Evolutionary conservation across 2,113 vertebrate species (phyloP).

Genomic region (Strix aluco): DNA sequence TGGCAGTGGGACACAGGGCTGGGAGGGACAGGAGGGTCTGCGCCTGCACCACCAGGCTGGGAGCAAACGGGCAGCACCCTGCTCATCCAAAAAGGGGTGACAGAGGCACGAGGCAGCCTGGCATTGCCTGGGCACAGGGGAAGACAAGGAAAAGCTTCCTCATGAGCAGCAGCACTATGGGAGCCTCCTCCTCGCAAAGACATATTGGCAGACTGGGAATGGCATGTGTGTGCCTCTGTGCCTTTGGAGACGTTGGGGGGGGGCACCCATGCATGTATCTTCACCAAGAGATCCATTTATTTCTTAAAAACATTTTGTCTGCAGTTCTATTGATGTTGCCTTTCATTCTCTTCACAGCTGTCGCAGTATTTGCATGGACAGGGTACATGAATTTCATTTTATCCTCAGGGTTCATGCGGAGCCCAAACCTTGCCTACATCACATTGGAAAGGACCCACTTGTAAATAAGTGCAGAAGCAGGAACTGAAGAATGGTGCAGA

Average conservation of each 20-base stretch:
- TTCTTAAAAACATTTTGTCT: not conserved
- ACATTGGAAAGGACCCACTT: not conserved
- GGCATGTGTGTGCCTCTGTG: not conserved
- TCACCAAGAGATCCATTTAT: not conserved
- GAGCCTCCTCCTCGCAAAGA: not conserved
- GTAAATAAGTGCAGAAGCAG: not conserved
- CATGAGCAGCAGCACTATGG: not conserved
- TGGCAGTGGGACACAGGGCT: not conserved
- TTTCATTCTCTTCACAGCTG: not conserved
- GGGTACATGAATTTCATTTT: accelerated
- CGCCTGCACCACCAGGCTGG: accelerated
- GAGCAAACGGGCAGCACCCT: not conserved
- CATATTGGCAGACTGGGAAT: accelerated
- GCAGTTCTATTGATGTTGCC: not conserved
- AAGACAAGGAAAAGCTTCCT: not conserved
- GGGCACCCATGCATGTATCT: accelerated
- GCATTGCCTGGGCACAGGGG: not conserved
- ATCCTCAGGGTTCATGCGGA: not conserved
- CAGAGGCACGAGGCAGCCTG: not conserved
- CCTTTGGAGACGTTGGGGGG: accelerated
- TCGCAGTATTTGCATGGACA: not conserved
- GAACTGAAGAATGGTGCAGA: not conserved
- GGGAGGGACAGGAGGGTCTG: accelerated
- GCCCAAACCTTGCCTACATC: not conserved
- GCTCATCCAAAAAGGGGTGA: accelerated